phyloP scores from a whole-genome alignment of 1,140 invertebrate genomes.

The Micrasema longulum region DNA sequence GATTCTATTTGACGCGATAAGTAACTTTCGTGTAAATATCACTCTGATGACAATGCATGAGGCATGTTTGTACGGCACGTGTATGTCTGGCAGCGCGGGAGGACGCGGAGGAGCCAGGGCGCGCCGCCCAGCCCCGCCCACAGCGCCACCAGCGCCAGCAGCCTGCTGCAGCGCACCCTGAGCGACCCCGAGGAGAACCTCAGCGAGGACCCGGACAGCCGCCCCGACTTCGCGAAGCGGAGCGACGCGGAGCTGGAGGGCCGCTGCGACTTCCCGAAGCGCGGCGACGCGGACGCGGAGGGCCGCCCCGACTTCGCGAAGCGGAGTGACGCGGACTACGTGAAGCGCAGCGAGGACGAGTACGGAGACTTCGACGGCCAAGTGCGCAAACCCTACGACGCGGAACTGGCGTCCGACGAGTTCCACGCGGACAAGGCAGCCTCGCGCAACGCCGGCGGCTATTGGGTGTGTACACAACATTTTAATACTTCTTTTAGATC shows the following conservation, averaged over 20 bases:
- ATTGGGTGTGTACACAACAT: constrained; percentile 28
- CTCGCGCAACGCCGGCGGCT: constrained; percentile 25
- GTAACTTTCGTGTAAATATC: background rate
- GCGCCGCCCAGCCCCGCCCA: constrained; percentile 12
- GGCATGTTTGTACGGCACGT: constrained; percentile 39
- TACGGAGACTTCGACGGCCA: constrained; percentile 1
- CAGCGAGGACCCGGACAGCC: background rate
- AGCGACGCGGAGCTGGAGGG: background rate
- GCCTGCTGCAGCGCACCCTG: constrained; percentile 25
- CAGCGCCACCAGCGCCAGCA: constrained; percentile 37
- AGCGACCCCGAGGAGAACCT: constrained; percentile 24
- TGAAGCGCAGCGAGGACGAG: background rate
- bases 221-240: constrained; percentile 11
- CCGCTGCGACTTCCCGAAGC: background rate
- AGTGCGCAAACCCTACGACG: background rate
- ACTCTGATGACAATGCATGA: constrained; percentile 11
- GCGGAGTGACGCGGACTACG: background rate
- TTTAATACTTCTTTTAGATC: constrained; percentile 22
- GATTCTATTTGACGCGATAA: background rate
- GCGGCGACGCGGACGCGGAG: constrained; percentile 7
- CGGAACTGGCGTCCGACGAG: background rate
- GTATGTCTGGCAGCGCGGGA: constrained; percentile 17
- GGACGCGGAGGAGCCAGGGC: constrained; percentile 5
- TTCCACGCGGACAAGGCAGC: background rate
- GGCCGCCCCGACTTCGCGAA: constrained; percentile 9